Conservation (phyloP, 2,797 vertebrate genomes). For the Sebastes trivittatus region DNA sequence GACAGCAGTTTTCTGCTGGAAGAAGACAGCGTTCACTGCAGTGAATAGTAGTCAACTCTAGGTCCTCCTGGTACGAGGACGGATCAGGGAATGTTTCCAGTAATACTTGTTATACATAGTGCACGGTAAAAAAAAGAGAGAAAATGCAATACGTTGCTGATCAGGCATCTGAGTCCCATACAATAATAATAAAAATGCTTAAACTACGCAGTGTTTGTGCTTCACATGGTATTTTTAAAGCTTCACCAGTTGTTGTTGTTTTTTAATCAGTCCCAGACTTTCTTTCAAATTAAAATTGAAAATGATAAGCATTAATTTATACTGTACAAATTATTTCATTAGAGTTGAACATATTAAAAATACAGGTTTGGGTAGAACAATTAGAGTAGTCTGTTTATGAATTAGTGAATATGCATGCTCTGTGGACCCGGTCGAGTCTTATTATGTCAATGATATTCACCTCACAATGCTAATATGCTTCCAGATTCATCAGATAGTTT, state of each 20-base stretch:
- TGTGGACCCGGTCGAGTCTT: not conserved
- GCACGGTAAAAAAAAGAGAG: not conserved
- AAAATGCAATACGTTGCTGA: not conserved
- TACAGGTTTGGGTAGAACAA: not conserved
- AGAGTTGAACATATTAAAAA: not conserved
- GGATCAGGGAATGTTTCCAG: not conserved
- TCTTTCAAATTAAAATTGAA: not conserved
- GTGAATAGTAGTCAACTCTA: not conserved
- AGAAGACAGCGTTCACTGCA: not conserved
- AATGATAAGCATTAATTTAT: not conserved
- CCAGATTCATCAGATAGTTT: slow-evolving; percentile 45
- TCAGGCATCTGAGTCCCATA: not conserved
- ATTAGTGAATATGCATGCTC: not conserved
- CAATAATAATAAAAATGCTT: not conserved
- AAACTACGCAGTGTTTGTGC: not conserved
- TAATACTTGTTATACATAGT: not conserved
- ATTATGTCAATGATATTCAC: slow-evolving; percentile 43
- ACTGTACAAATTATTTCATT: not conserved
- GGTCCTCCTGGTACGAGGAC: not conserved
- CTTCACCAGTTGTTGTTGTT: not conserved
- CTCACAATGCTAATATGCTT: slow-evolving; percentile 40
- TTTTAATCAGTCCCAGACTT: not conserved
- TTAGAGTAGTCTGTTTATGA: not conserved
- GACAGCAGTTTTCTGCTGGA: not conserved
- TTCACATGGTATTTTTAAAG: not conserved